These are phyloP conservation scores for Nyctibius bracteatus DNA, from an alignment of 2,113 vertebrate genomes.

Conservation along the genomic window DNA sequence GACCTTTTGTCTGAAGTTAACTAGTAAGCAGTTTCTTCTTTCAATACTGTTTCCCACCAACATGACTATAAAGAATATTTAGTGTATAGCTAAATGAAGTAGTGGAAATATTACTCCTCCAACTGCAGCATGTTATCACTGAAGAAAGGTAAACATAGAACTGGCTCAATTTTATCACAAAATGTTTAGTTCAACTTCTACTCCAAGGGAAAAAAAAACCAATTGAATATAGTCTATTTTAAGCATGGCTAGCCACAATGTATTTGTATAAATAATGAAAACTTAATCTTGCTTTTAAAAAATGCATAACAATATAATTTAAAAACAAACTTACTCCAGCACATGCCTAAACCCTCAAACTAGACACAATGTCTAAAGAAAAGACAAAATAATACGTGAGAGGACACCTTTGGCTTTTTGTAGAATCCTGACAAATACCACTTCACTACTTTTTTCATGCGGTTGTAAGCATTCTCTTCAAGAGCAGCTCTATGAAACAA, in stretches of 20 bases:
- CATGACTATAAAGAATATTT: not conserved
- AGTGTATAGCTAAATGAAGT: not conserved
- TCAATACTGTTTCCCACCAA: not conserved
- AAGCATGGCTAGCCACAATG: not conserved
- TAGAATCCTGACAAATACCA: conserved; percentile 99
- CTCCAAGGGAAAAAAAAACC: not conserved
- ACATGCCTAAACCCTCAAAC: not conserved
- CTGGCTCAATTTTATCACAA: not conserved
- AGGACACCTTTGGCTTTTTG: conserved; percentile 94
- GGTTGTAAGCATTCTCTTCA: conserved; percentile 94
- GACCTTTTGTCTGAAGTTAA: not conserved
- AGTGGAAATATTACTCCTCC: not conserved
- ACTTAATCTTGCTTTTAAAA: not conserved
- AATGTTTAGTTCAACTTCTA: not conserved
- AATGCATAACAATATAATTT: not conserved
- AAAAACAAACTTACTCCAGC: not conserved
- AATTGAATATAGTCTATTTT: not conserved
- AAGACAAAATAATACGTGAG: not conserved
- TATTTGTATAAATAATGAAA: not conserved
- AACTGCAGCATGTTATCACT: not conserved
- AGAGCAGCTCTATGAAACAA: conserved; percentile 84
- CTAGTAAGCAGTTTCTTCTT: not conserved
- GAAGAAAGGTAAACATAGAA: not conserved
- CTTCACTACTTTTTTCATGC: conserved; percentile 97
- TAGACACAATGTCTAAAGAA: not conserved